Conservation (phyloP, 2,888 invertebrate species). For the Polyommatus iphigenia region DNA sequence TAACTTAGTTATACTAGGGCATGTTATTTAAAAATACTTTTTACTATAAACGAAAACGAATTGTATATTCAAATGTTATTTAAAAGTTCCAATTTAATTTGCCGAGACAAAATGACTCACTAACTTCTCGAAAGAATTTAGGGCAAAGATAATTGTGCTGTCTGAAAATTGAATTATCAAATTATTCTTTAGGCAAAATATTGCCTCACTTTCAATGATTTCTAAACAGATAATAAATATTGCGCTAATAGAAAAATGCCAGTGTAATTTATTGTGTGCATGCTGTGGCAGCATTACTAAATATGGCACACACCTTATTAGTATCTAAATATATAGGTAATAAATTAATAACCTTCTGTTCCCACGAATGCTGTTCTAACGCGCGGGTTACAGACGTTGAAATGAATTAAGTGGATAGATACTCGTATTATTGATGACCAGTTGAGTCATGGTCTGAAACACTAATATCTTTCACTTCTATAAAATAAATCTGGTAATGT, state of each 20-base stretch:
- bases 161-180: conserved; percentile 26
- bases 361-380: conserved; percentile 12
- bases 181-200: background rate
- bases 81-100: background rate
- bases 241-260: conserved; percentile 28
- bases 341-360: conserved; percentile 18
- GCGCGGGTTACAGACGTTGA: conserved; percentile 18
- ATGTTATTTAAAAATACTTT: background rate
- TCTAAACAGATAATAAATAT: conserved; percentile 27
- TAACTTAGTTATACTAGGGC: background rate
- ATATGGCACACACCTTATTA: conserved; percentile 20
- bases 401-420: conserved; percentile 21
- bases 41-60: background rate
- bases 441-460: conserved; percentile 14
- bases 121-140: background rate
- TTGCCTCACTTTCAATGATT: conserved; percentile 24
- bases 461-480: background rate
- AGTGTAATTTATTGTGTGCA: conserved; percentile 25
- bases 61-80: background rate
- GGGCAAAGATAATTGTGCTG: background rate
- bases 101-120: background rate
- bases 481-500: background rate
- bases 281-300: conserved; percentile 21
- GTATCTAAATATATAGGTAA: conserved; percentile 23
- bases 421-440: conserved; percentile 24